Base-by-base conservation (phyloP, 2,113 vertebrate genomes). In the Myotis davidii region DNA sequence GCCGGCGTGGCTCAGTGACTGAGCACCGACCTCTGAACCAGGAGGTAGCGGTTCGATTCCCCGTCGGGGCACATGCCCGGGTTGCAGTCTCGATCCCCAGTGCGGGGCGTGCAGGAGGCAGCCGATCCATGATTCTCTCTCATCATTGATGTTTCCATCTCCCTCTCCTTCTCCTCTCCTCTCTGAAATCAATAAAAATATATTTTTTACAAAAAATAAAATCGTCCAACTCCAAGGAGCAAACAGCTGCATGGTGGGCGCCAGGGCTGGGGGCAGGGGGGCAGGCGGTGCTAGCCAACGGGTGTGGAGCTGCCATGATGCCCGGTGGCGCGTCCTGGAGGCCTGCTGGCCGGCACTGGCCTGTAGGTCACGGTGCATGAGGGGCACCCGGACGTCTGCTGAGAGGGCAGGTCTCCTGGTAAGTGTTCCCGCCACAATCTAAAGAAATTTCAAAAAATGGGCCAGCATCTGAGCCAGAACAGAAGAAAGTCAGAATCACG, bases 251-350 rank as follows among this genome's bases (percentile, higher is more conserved):
- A 5, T 0, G 1, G 18, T 1, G 2, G 54, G 13, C 2, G 45
- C 69, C 42, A 0, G 25, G 50, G 13, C 2, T 16, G 2, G 14
- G 20, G 45, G n/a, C n/a, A 1, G 5, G 37, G 56, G 9, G 10
- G 0, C 3, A 6, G 25, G 5, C 1, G 0, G 2, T 16, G 34
- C 29, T 27, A 1, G 2, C 5, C n/a, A 8, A 1, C 0, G 0
- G n/a, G 21, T 0, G 2, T 27, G 0, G 50, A 20, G 7, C 2
- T 37, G 18, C 34, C 45, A 7, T 6, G 39, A 2, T 1, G 3
- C 37, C 32, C 9, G 9, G 2, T 0, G 25, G 2, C 5, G 5
- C 4, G 14, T 50, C 54, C 83, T 12, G 7, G 67, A 48, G 52
- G 16, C 6, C 32, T 0, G 1, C 18, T 5, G 1, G 9, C 10